Base-by-base conservation (phyloP, 2,888 invertebrate species). In the Philereme transversata region DNA sequence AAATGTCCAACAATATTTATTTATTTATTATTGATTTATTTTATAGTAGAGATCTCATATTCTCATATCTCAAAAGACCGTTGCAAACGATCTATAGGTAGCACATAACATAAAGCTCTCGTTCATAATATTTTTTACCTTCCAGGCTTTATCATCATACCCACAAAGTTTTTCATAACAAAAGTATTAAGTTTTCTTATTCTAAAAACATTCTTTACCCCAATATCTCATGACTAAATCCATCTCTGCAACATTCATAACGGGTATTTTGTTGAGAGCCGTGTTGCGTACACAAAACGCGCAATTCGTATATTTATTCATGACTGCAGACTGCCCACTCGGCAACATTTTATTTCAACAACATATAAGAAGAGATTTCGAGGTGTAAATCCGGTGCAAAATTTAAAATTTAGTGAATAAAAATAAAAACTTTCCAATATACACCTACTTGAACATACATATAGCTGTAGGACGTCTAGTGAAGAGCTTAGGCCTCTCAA, bases 251-350 rank as follows among this genome's bases (percentile, higher is more conserved):
- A 55, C 55, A 78, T 79, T 81, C 80, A 81, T 80, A 81, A 81
- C 77, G 74, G 75, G 73, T 74, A 76, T 79, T 79, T 75, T 74
- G 77, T 67, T 67, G 64, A 69, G 67, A 71, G 72, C 64, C 65
- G 66, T 71, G 71, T 73, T 73, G 76, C 75, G 78, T 77, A 71
- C 74, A 68, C 75, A 72, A 76, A 81, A 80, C 74, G 71, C 75
- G 49, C 73, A 76, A 76, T 78, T 76, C 73, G 76, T 76, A 75
- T 77, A 80, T 80, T 78, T 81, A 78, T 83, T 81, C 78, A 79
- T 77, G 74, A 73, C 44, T 63, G 60, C 60, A 60, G 40, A 54
- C 60, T 51, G 63, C 34, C 63, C 56, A 57, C 48, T 46, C 59
- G 46, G 52, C 59, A 41, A 11, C 33, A 45, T 48, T 60, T 56